Base-by-base conservation (phyloP, 2,113 vertebrate genomes). In the Aramus guarauna region DNA sequence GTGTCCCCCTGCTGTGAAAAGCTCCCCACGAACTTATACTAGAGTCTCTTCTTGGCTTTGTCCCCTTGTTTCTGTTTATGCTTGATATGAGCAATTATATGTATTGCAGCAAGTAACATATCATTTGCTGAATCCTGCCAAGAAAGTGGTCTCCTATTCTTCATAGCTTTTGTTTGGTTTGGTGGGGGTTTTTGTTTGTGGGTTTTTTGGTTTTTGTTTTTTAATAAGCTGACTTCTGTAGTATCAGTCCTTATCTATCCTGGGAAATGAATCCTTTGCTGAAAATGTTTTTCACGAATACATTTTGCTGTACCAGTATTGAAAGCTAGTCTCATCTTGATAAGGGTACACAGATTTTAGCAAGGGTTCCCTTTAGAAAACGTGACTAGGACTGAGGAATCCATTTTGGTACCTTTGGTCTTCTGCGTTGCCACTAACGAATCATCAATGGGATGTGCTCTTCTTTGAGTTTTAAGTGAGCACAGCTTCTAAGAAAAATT, bases 301-400 rank as follows among this genome's bases (percentile, higher is more conserved):
- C 1, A 11, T 81, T 15, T 32, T n/a, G 21, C 19, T 90, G 30
- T 22, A 48, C 16, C 6, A 11, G 7, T 39, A 22, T 0, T 39
- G 48, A 81, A 59, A 78, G 43, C 12, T 26, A 37, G 26, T 60
- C 36, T 79, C 7, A 21, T 20, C 58, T 56, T 32, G 26, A 43
- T 21, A 67, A 45, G 4, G 5, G 9, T 20, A 15, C 2, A 0
- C 3, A 1, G 0, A 0, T 27, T 52, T 53, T 56, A 69, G 41
- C 43, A 64, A 4, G 27, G 27, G 12, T 6, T 75, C 22, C 5
- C 15, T 58, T 90, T 45, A 41, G 60, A 56, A 88, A 91, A 29
- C 9, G 30, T 36, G 34, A 29, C 16, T 9, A 5, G 16, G 30
- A 26, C 12, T 34, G 16, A 82, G 36, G 27, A 91, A 88, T 63